Base-by-base conservation (phyloP, 2,113 vertebrate species). In the Corydoras sp. region DNA sequence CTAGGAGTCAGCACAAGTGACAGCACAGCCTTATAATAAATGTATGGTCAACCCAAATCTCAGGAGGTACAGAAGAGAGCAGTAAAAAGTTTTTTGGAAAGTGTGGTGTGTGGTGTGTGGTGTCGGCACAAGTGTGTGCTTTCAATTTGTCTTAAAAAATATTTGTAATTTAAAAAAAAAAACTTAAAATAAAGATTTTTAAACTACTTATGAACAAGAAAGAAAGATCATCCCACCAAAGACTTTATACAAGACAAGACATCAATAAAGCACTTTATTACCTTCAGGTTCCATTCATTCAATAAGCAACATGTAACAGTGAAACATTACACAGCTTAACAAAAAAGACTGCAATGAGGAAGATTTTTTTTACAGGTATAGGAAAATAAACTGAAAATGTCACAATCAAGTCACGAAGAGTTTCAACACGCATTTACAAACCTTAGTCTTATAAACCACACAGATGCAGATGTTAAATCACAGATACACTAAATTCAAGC, bases 181-280 rank as follows among this genome's bases (percentile, higher is more conserved):
- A 43, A 8, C 35, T 2, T 43, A 43, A 43, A 43, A 43, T 43
- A 5, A 8, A 5, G 4, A 43, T 43, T 43, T 43, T 43, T 5
- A 2, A 43, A 43, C 35, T 4, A 43, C 2, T 5, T 8, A 43
- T 8, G 7, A 43, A 43, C 4, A 4, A 43, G 1, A 43, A 43
- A 5, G 12, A 35, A 10, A 62, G 2, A 48, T 48, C 1, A 18
- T 62, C 35, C 35, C 35, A 59, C 15, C 8, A 56, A 65, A 64
- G 9, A 5, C 11, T 4, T 64, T 48, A 12, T 5, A 6, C 2
- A 66, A 15, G 3, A 61, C 1, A 61, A 66, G 35, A 43, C 60
- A 32, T 67, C 62, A 70, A 66, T 76, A 77, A 77, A 75, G 50
- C 76, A 68, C 48, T 78, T 77, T 78, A 76, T 76, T 77, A 73